These are phyloP conservation scores for Protaetia brevitarsis DNA, from an alignment of 1,140 invertebrate genomes.

Conservation along the genomic window DNA sequence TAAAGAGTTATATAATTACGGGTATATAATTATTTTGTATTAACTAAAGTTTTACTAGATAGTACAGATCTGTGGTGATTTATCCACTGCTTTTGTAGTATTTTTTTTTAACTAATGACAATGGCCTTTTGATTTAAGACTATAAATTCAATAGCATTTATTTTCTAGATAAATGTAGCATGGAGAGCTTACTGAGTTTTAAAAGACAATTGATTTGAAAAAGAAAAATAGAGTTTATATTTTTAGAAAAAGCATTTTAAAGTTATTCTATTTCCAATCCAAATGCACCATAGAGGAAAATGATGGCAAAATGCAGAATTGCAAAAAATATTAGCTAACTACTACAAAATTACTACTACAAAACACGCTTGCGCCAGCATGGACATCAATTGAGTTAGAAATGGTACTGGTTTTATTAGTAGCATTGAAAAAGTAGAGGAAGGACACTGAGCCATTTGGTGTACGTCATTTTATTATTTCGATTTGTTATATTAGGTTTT, in stretches of 20 bases:
- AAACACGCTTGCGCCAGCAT: slow-evolving; percentile 48
- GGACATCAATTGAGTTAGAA: slow-evolving; percentile 40
- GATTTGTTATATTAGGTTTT: background rate
- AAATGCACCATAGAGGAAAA: background rate
- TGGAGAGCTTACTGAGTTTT: too few relatives aligned
- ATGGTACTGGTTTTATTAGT: slow-evolving; percentile 1
- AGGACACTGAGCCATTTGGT: slow-evolving; percentile 46
- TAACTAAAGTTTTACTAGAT: too few relatives aligned
- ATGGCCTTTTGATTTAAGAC: too few relatives aligned
- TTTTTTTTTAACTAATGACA: too few relatives aligned
- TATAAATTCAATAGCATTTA: too few relatives aligned
- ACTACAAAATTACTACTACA: slow-evolving; percentile 29
- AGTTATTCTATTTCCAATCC: slow-evolving; percentile 6
- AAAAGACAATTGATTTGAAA: too few relatives aligned
- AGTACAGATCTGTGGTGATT: too few relatives aligned
- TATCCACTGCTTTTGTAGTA: too few relatives aligned
- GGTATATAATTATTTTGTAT: too few relatives aligned
- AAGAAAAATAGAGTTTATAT: too few relatives aligned
- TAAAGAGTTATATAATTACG: too few relatives aligned
- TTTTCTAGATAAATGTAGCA: too few relatives aligned
- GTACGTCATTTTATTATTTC: slow-evolving; percentile 37
- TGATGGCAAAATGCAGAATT: background rate
- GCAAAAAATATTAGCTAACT: slow-evolving; percentile 29
- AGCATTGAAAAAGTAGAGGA: slow-evolving; percentile 35
- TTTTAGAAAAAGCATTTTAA: background rate